Evolutionary conservation across 2,113 vertebrate species (phyloP), one percentile per base, ranked within the genome.

Genomic region (Sciurus niger): DNA sequence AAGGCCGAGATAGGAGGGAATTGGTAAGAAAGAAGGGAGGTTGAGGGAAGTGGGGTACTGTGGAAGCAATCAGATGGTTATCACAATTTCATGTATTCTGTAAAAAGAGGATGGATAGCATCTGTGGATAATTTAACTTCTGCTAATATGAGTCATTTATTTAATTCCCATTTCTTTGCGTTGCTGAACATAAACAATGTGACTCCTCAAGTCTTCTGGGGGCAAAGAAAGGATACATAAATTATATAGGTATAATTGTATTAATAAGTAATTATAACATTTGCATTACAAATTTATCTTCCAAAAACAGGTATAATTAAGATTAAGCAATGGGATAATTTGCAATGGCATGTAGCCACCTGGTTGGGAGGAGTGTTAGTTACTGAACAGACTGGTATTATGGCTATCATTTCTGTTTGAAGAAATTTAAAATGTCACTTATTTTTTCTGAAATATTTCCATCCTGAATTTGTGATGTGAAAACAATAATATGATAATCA

Each of bases 91-190:
- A 48, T 48, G 46, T 48, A 48, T 48, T 48, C 46, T 48, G 9
- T 48, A 9, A 8, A 92, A 86, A 89, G 30, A 72, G 43, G 46
- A 95, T 94, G 70, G 22, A 82, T 94, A 68, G 30, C 65, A 89
- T 95, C 76, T 95, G 63, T 78, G 67, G 51, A 32, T 89, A 94
- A 92, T 86, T 94, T 94, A 92, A 72, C 43, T 94, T 95, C 40
- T 87, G 80, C 89, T 83, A 95, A 94, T 86, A 73, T 96, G 68
- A 97, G 34, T 70, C 30, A 94, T 65, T 90, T 96, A 90, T 90
- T 96, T 92, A 90, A 90, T 92, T 92, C 22, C 24, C 43, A 78
- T 90, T 95, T 94, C 40, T 96, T 83, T 93, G 70, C 40, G 86
- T 46, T 60, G 87, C 68, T 84, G 80, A 92, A 78, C 72, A 70